These are phyloP conservation scores for Lagopus muta DNA, from an alignment of 2,113 vertebrate genomes.

Conservation along the genomic window DNA sequence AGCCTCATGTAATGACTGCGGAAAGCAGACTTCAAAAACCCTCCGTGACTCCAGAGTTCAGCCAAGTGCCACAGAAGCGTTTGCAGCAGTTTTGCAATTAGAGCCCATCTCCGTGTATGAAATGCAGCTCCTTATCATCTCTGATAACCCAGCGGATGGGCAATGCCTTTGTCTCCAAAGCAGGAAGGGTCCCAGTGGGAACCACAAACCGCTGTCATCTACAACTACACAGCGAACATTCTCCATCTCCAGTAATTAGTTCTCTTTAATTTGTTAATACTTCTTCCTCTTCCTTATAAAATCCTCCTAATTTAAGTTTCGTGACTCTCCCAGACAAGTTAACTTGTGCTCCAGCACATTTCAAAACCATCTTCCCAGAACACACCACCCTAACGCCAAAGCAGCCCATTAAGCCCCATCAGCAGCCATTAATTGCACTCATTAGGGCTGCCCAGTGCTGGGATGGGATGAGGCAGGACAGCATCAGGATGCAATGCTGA, in stretches of 20 bases:
- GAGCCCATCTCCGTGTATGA: not conserved
- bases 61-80: not conserved
- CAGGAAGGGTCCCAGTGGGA: not conserved
- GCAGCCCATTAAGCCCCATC: not conserved
- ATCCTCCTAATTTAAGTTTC: constrained; percentile 30
- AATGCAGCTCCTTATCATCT: not conserved
- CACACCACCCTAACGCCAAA: not conserved
- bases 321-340: not conserved
- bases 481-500: not conserved
- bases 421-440: not conserved
- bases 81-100: not conserved
- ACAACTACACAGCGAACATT: not conserved
- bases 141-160: not conserved
- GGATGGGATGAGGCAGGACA: not conserved
- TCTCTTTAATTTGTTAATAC: constrained; percentile 10
- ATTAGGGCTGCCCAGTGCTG: not conserved
- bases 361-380: not conserved
- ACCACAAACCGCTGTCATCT: not conserved
- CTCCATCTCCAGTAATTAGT: constrained; percentile 34
- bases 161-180: not conserved
- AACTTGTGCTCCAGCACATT: not conserved
- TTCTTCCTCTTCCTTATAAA: not conserved
- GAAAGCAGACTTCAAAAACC: not conserved
- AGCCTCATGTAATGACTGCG: not conserved
- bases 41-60: not conserved